These are phyloP conservation scores for Anguilla obscura DNA, from an alignment of 2,797 vertebrate genomes.

Conservation along the genomic window DNA sequence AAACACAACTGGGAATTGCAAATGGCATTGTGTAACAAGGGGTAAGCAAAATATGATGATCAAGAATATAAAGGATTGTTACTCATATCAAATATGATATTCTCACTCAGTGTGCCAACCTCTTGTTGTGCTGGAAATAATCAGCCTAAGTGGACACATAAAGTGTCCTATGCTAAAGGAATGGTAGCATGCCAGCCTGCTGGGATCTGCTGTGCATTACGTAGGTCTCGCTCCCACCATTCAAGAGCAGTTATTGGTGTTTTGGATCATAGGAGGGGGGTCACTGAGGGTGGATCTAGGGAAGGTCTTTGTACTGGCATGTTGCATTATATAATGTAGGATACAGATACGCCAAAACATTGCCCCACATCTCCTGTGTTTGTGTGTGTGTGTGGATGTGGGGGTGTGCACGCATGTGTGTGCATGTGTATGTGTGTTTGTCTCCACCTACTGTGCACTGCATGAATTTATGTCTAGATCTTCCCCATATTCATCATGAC, in stretches of 20 bases:
- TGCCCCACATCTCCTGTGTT: background rate
- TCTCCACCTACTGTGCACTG: conserved; percentile 61
- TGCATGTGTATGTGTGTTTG: conserved; percentile 25
- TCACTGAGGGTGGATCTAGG: background rate
- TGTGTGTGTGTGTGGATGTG: background rate
- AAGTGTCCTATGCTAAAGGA: background rate
- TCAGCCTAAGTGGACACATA: background rate
- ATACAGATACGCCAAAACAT: background rate
- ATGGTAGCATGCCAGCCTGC: background rate
- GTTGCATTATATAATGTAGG: background rate
- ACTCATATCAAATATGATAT: background rate
- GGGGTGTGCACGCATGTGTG: background rate
- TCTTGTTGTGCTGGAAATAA: background rate
- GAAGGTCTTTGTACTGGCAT: background rate
- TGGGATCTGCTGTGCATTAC: background rate
- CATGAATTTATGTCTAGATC: conserved; percentile 28
- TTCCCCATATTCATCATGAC: background rate
- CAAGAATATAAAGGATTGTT: background rate
- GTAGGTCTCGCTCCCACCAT: background rate
- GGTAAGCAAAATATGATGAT: background rate
- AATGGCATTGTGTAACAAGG: background rate
- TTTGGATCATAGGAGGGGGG: background rate
- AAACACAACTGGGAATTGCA: background rate
- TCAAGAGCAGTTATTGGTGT: background rate
- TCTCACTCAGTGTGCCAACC: background rate